phyloP scores from a whole-genome alignment of 1,140 invertebrate genomes.

The Drosophila arizonae region DNA sequence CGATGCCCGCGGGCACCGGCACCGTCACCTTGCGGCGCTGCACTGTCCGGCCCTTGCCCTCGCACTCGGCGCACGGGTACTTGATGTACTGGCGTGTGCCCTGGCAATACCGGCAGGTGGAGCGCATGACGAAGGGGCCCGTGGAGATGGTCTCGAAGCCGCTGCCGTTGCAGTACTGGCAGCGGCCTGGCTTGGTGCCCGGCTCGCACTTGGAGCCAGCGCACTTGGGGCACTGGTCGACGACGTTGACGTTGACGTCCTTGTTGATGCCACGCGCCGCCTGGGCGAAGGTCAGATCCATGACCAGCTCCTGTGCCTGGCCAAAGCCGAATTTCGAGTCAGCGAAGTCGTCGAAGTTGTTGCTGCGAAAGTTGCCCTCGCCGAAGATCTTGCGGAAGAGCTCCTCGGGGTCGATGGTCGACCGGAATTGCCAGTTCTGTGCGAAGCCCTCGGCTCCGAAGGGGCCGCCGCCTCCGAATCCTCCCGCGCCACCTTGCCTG shows the following conservation, averaged over 20 bases:
- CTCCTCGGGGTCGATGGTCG: slow-evolving; percentile 97
- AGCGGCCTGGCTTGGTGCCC: slow-evolving; percentile 93
- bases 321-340: slow-evolving; percentile 95
- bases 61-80: slow-evolving; percentile 95
- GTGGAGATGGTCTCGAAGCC: slow-evolving; percentile 96
- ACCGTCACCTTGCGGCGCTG: slow-evolving; percentile 95
- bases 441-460: slow-evolving; percentile 85
- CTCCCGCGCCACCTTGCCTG: slow-evolving; percentile 85
- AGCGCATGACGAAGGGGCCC: slow-evolving; percentile 98
- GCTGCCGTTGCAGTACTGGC: slow-evolving; percentile 97
- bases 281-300: slow-evolving; percentile 97
- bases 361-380: slow-evolving; percentile 87
- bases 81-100: slow-evolving; percentile 94
- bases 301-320: slow-evolving; percentile 94
- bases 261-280: slow-evolving; percentile 98
- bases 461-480: slow-evolving; percentile 69
- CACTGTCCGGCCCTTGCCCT: slow-evolving; percentile 95
- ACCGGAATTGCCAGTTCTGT: slow-evolving; percentile 92
- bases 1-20: slow-evolving; percentile 98
- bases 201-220: slow-evolving; percentile 91
- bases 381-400: slow-evolving; percentile 96
- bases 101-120: slow-evolving; percentile 96
- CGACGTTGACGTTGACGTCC: slow-evolving; percentile 94
- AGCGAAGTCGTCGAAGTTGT: slow-evolving; percentile 90
- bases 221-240: slow-evolving; percentile 96